Evolutionary conservation across 2,888 invertebrate genomes (phyloP), one percentile per base, ranked within the genome.

Genomic region (Polydrusus cervinus): DNA sequence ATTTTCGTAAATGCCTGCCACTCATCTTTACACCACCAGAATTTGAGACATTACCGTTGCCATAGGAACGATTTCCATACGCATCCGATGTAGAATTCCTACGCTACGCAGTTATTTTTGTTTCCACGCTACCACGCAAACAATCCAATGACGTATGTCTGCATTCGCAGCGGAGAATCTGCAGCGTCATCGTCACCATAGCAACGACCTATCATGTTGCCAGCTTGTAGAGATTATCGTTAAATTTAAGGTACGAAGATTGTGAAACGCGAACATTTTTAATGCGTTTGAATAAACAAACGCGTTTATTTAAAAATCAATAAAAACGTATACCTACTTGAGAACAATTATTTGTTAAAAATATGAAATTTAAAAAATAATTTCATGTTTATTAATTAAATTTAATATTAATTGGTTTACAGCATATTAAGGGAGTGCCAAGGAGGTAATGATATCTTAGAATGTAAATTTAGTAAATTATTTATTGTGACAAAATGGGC

Each of bases 161-260:
- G 45, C 64, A 73, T 76, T 80, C 67, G 62, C 20, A 57, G 76
- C 74, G 79, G 73, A 70, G 69, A 70, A 78, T 65, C 70, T 74
- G 79, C 75, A 83, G 86, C 86, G 86, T 86, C 86, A 86, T 80
- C 82, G 86, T 86, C 84, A 80, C 84, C 80, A 86, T 86, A 80
- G 81, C 82, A 82, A 86, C 86, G 76, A 78, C 76, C 78, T 79
- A 82, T 81, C 80, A 79, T 78, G 80, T 83, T 85, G 85, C 85
- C 86, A 84, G 81, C 83, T 84, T 80, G 20, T 25, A 69, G 20
- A 18, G 53, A 45, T 45, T 64, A 43, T 64, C n/a, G 30, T 45
- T 64, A 74, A 78, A 75, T 49, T 16, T 76, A 74, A 75, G 76
- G 77, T 79, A 79, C 79, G 79, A 81, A 77, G 80, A 81, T 81